Evolutionary conservation across 1,140 invertebrate species (phyloP).

Genomic region (Tribolium castaneum): DNA sequence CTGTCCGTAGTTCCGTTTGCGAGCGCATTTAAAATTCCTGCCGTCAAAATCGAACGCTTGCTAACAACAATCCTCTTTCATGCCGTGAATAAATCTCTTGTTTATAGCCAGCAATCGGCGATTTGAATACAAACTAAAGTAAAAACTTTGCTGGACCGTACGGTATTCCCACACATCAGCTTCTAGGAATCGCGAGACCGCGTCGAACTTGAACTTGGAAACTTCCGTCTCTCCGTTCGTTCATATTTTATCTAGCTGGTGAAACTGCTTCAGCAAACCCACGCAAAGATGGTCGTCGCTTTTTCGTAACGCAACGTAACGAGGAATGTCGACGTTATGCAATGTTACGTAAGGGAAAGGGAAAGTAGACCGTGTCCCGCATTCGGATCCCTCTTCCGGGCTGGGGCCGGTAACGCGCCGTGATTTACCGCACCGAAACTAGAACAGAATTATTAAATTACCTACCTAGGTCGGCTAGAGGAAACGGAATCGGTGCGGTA

Average conservation of each 20-base stretch:
- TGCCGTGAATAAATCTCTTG: slow-evolving; percentile 36
- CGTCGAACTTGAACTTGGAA: slow-evolving; percentile 24
- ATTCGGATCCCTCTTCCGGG: slow-evolving; percentile 57
- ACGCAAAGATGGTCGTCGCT: slow-evolving; percentile 10
- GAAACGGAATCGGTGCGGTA: slow-evolving; percentile 27
- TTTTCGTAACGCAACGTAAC: slow-evolving; percentile 26
- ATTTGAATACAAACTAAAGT: slow-evolving; percentile 25
- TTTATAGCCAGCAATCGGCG: background rate
- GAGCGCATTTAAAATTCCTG: slow-evolving; percentile 10
- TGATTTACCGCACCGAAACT: slow-evolving; percentile 36
- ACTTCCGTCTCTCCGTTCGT: slow-evolving; percentile 7
- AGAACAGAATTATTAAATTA: background rate
- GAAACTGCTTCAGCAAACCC: background rate
- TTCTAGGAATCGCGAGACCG: slow-evolving; percentile 15
- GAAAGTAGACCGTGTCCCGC: slow-evolving; percentile 59
- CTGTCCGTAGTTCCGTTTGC: slow-evolving; percentile 16
- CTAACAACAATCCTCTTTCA: slow-evolving; percentile 29
- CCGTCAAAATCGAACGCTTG: slow-evolving; percentile 29
- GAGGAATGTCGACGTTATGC: slow-evolving; percentile 49
- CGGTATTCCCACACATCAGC: slow-evolving; percentile 40
- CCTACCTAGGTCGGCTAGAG: background rate
- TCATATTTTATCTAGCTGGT: no score
- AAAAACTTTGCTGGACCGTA: slow-evolving; percentile 6
- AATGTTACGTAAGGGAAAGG: slow-evolving; percentile 59
- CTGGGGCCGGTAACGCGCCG: slow-evolving; percentile 29